Percentiles rank a stretch among this genome's conserved stretches.
These are phyloP conservation scores for Apis cerana DNA, from an alignment of 1,140 invertebrate genomes.

Conservation along the genomic window DNA sequence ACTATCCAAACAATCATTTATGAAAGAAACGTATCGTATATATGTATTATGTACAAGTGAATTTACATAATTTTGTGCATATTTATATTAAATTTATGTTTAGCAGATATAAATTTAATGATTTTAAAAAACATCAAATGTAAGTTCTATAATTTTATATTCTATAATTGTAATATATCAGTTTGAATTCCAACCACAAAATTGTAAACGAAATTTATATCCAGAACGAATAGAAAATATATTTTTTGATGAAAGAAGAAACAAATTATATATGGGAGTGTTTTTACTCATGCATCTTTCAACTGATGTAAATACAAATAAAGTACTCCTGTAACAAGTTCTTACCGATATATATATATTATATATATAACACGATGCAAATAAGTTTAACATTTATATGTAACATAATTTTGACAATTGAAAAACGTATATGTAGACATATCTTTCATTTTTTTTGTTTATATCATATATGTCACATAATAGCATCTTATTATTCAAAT, in stretches of 20 bases:
- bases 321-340: conserved; percentile 14
- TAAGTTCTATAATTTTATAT: too few relatives aligned
- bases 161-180: neutral
- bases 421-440: neutral
- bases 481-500: neutral
- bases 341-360: conserved; percentile 1
- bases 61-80: neutral
- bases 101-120: neutral
- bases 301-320: conserved; percentile 12
- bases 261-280: neutral
- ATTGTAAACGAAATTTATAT: neutral
- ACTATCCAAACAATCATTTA: neutral
- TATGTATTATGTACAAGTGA: too few relatives aligned
- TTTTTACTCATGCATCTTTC: conserved; percentile 12
- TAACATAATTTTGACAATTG: neutral
- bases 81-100: neutral
- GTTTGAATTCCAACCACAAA: neutral
- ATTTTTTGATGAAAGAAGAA: neutral
- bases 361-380: neutral
- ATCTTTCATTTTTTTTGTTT: neutral
- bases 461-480: neutral
- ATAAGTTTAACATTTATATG: neutral
- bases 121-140: neutral
- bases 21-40: neutral
- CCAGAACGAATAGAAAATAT: neutral